Evolutionary conservation across 2,113 vertebrate species (phyloP).

Genomic region (Rhynchomys soricoides): DNA sequence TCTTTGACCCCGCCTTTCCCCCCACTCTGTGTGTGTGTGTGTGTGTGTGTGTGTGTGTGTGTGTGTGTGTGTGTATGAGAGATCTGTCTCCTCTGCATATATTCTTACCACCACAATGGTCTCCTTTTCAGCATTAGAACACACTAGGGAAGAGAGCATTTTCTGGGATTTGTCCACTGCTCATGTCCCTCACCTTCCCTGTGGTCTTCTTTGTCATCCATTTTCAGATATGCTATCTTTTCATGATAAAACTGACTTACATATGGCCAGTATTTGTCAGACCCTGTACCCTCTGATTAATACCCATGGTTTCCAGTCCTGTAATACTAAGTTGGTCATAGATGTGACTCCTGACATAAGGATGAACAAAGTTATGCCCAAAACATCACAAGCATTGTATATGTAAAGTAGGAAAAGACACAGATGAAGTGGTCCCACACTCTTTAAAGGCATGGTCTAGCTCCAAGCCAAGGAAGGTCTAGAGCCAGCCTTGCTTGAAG

Average conservation of each 20-base stretch:
- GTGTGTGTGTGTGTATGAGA: neutral
- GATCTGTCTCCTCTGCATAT: neutral
- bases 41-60: neutral
- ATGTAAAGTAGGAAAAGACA: neutral
- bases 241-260: neutral
- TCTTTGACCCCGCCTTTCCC: neutral
- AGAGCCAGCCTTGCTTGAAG: neutral
- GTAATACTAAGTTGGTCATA: neutral
- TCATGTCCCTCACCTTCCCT: neutral
- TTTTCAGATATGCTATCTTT: neutral
- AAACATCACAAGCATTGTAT: neutral
- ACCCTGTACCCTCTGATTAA: neutral
- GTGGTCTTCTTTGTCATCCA: neutral
- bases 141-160: neutral
- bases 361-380: neutral
- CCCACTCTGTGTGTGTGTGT: neutral
- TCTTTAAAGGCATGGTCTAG: neutral
- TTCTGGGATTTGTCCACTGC: neutral
- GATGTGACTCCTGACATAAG: neutral
- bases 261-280: neutral
- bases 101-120: too few relatives aligned
- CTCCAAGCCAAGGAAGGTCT: neutral
- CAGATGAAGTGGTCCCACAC: neutral
- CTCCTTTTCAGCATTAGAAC: neutral
- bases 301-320: neutral